phyloP scores from a whole-genome alignment of 35 echinoderm and acorn worm species.

The Ophioderma brevispina region DNA sequence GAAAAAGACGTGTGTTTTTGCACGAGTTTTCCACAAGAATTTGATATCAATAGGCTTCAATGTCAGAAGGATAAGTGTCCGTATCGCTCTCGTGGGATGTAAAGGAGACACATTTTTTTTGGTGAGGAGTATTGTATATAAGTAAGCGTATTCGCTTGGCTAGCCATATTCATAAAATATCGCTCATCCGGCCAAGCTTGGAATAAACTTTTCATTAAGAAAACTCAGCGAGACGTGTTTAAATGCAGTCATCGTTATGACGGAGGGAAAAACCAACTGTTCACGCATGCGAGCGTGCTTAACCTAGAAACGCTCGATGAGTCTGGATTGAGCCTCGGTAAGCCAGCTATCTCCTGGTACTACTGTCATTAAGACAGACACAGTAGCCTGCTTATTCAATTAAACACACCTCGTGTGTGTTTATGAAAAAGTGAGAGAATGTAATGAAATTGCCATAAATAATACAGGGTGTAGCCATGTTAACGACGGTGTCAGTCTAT shows the following conservation, averaged over 20 bases:
- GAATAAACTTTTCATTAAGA: neutral
- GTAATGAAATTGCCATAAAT: neutral
- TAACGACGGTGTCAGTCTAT: no score
- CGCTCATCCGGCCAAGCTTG: neutral
- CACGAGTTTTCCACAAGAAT: no score
- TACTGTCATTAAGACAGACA: neutral
- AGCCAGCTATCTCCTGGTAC: neutral
- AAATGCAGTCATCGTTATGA: neutral
- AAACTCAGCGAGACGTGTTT: neutral
- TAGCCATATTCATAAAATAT: neutral
- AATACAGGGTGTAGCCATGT: neutral
- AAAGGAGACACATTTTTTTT: no score
- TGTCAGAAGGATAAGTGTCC: no score
- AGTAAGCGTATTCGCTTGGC: neutral
- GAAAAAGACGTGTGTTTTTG: no score
- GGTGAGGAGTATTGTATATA: no score
- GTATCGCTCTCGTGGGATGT: no score
- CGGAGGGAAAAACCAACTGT: neutral
- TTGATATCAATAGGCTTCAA: no score
- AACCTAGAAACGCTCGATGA: neutral
- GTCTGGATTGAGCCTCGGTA: neutral
- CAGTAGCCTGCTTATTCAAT: conserved; percentile 1
- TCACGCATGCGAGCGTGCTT: neutral
- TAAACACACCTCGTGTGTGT: neutral
- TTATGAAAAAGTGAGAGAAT: neutral